Conservation (phyloP, 2,888 invertebrate species). For the Chironomus riparius region DNA sequence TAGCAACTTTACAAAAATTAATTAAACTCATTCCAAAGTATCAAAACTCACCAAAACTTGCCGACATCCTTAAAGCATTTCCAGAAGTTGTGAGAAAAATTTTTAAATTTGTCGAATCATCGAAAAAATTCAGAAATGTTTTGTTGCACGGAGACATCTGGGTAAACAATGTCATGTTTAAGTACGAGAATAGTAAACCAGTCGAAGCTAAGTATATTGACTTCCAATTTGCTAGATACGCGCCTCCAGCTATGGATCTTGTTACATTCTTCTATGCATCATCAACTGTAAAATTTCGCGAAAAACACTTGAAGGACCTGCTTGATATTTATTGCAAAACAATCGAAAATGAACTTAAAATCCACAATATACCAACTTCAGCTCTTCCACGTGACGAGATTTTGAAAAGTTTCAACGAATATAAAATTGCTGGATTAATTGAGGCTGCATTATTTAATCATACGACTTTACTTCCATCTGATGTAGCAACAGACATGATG, state of each 20-base stretch:
- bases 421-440: constrained; percentile 48
- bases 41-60: constrained; percentile 31
- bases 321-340: constrained; percentile 50
- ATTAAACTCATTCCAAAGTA: constrained; percentile 37
- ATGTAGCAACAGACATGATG: constrained; percentile 44
- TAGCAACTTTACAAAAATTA: constrained; percentile 36
- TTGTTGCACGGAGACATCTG: constrained; percentile 44
- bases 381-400: constrained; percentile 43
- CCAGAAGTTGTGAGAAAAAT: constrained; percentile 33
- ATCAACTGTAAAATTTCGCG: constrained; percentile 44
- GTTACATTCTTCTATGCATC: constrained; percentile 49
- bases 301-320: constrained; percentile 44
- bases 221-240: constrained; percentile 57
- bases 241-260: constrained; percentile 57
- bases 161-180: constrained; percentile 44
- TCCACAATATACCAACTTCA: constrained; percentile 40
- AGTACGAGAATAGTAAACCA: constrained; percentile 38
- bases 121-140: constrained; percentile 39
- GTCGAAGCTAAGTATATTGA: constrained; percentile 56
- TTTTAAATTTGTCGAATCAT: constrained; percentile 37
- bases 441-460: constrained; percentile 47
- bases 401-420: constrained; percentile 39
- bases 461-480: constrained; percentile 47
- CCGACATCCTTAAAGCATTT: constrained; percentile 34
- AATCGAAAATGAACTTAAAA: constrained; percentile 42